Evolutionary conservation across 2,888 invertebrate species (phyloP), one percentile per base, ranked within the genome.

Genomic region (Acheta domesticus): DNA sequence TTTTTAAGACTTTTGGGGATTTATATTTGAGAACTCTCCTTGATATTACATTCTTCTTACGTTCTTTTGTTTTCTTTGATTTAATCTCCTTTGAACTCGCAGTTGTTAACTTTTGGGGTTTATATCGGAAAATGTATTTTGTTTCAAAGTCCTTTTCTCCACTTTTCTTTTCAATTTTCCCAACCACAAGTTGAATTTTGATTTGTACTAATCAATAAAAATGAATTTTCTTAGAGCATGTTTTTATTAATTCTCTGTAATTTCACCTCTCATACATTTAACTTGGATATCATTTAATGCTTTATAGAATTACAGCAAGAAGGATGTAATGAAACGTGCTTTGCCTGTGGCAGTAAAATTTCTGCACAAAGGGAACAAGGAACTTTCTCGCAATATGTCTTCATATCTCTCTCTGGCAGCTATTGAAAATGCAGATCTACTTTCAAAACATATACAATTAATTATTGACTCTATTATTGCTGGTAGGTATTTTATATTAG

Each of bases 261-360:
- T 4, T 19, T 62, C 12, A 14, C n/a, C 62, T 16, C 4, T 62
- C 0, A 12, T 62, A 16, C 11, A 16, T 62, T 1, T 62, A 5
- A 62, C n/a, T 62, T 11, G 0, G 14, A 12, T 62, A 62, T 62
- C 80, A 76, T 80, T 62, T 62, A 81, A 82, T 83, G 80, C 81
- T 83, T 86, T 87, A 49, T 86, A 93, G 92, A 92, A 93, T 86
- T 93, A 93, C 86, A 89, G 89, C 84, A 92, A 92, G 85, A 89
- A 90, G 83, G 88, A 89, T 82, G 92, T 93, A 82, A 96, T 96
- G 96, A 92, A 93, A 85, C 87, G 93, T 79, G 95, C 96, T 76
- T 88, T 98, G 82, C 97, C 97, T 0, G 93, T 96, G 11, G 96
- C 97, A 2, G 96, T 98, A 2, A 95, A 96, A 87, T 96, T 96